phyloP scores from a whole-genome alignment of 2,888 invertebrate species.

The Cordylochernes scorpioides region DNA sequence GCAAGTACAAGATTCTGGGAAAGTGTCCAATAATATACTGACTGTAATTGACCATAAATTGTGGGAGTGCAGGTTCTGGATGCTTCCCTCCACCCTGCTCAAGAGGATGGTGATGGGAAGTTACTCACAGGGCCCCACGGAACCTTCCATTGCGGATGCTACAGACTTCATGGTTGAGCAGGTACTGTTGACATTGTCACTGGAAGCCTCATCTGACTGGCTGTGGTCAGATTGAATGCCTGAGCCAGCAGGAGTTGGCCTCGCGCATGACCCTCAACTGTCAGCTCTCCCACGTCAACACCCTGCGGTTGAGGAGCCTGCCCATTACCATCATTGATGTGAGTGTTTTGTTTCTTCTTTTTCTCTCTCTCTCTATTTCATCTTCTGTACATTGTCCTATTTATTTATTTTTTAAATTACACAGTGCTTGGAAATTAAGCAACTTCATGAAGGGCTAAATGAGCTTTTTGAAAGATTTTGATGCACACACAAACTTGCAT shows the following conservation, averaged over 20 bases:
- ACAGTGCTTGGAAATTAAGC: too few relatives aligned
- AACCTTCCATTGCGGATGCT: slow-evolving; percentile 48
- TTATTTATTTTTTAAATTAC: not conserved
- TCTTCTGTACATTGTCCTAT: too few relatives aligned
- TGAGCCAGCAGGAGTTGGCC: slow-evolving; percentile 53
- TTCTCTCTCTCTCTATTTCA: too few relatives aligned
- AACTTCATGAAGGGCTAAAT: too few relatives aligned
- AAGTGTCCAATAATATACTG: slow-evolving; percentile 3
- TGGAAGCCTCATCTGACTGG: not conserved
- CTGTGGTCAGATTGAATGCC: slow-evolving; percentile 41
- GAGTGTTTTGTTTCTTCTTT: slow-evolving; percentile 14
- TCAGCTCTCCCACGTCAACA: slow-evolving; percentile 45
- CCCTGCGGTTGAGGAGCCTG: slow-evolving; percentile 35
- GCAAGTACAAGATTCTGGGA: too few relatives aligned
- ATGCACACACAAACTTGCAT: too few relatives aligned
- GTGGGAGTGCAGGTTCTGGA: slow-evolving; percentile 48
- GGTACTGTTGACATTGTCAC: slow-evolving; percentile 28
- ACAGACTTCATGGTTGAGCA: slow-evolving; percentile 72
- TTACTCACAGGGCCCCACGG: slow-evolving; percentile 35
- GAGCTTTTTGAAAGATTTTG: too few relatives aligned
- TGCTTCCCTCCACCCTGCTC: slow-evolving; percentile 49
- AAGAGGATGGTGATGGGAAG: slow-evolving; percentile 71
- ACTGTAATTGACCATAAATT: too few relatives aligned
- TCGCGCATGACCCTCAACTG: slow-evolving; percentile 65
- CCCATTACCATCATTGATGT: slow-evolving; percentile 59